Percentiles rank a stretch among this genome's conserved stretches.
Conservation (phyloP, 2,113 vertebrate genomes). For the Promerops cafer region DNA sequence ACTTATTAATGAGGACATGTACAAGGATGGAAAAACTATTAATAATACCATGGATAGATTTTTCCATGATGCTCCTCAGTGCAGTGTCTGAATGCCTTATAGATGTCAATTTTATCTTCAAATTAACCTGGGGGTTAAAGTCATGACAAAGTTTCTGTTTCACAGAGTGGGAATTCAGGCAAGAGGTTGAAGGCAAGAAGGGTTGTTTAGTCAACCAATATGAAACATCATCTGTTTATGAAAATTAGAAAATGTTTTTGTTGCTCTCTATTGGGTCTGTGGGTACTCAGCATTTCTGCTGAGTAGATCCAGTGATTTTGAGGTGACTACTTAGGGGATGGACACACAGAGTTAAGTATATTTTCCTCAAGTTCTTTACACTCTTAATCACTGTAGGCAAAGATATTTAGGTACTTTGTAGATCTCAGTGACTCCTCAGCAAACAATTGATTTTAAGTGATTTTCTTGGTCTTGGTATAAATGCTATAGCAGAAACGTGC, state of each 20-base stretch:
- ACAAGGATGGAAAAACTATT: not conserved
- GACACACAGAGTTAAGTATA: accelerated
- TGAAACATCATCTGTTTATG: not conserved
- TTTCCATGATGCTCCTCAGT: not conserved
- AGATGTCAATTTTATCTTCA: not conserved
- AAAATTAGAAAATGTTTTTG: not conserved
- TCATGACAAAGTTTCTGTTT: not conserved
- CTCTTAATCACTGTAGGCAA: not conserved
- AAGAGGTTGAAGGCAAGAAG: not conserved
- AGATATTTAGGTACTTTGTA: not conserved
- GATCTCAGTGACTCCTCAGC: not conserved
- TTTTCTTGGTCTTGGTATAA: not conserved
- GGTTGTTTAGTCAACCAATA: not conserved
- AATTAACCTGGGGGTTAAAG: not conserved
- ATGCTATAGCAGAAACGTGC: not conserved
- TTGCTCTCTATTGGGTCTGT: not conserved
- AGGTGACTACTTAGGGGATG: not conserved
- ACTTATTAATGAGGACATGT: not conserved
- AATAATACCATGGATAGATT: not conserved
- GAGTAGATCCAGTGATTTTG: not conserved
- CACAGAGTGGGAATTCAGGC: not conserved
- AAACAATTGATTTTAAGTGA: not conserved
- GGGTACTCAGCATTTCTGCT: not conserved
- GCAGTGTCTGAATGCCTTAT: not conserved
- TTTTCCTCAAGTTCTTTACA: not conserved